These are phyloP conservation scores for Smittia sp. DNA, from an alignment of 2,888 invertebrate species.

Conservation along the genomic window DNA sequence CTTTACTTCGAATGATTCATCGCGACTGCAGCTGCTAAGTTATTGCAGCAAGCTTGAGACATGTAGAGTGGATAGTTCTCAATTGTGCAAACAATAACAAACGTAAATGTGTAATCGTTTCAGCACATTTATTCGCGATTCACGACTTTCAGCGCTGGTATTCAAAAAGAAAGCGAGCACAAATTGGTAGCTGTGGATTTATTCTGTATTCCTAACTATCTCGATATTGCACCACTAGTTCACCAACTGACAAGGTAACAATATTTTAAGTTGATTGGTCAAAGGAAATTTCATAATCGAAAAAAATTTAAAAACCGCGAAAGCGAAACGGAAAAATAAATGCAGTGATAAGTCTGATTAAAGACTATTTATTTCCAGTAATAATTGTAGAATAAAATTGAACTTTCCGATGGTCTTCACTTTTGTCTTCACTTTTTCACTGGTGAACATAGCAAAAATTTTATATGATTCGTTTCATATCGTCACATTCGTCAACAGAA, in stretches of 20 bases:
- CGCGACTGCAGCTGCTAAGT: too few species aligned
- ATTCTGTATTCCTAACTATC: conserved; percentile 23
- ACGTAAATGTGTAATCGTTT: neutral
- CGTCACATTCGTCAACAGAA: too few species aligned
- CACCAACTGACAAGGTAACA: too few species aligned
- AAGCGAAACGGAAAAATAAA: neutral
- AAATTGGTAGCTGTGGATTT: conserved; percentile 14
- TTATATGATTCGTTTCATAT: too few species aligned
- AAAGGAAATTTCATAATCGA: conserved; percentile 11
- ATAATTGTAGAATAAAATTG: conserved; percentile 36
- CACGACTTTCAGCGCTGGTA: conserved; percentile 22
- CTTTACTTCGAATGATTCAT: too few species aligned
- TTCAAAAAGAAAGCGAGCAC: conserved; percentile 1
- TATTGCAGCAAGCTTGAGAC: neutral
- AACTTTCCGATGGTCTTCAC: neutral
- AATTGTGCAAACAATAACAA: neutral
- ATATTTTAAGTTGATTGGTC: neutral
- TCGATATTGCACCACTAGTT: too few species aligned
- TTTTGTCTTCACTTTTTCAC: neutral
- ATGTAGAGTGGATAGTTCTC: neutral
- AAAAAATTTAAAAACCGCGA: neutral
- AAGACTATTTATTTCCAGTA: conserved; percentile 26
- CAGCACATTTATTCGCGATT: conserved; percentile 14
- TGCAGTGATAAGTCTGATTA: conserved; percentile 26
- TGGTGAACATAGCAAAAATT: neutral